Conservation (phyloP, 2,888 invertebrate species). For the Antheraea assamensis region DNA sequence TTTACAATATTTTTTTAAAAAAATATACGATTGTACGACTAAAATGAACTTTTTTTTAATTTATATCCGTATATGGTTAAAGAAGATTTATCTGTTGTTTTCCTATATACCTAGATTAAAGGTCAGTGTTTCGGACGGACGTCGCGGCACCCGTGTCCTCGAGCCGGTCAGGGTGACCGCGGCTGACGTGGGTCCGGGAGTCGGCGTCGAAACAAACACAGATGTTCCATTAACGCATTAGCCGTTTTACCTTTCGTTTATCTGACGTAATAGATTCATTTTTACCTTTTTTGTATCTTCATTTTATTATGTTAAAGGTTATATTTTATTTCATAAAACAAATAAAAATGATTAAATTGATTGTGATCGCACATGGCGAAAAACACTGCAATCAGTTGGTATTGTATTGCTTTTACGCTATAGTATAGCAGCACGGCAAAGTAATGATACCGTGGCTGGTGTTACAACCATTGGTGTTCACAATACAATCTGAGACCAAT, state of each 20-base stretch:
- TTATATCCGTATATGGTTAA: neutral
- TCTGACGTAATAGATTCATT: conserved; percentile 11
- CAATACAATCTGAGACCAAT: no score
- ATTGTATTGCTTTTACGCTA: no score
- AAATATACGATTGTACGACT: no score
- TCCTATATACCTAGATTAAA: neutral
- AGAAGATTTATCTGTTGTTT: neutral
- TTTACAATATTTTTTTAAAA: no score
- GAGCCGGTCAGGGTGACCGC: neutral
- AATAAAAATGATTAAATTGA: no score
- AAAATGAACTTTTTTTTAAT: neutral
- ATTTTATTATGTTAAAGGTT: neutral
- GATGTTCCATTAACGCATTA: conserved; percentile 41
- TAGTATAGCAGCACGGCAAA: no score
- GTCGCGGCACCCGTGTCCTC: conserved; percentile 2
- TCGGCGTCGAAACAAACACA: conserved; percentile 30
- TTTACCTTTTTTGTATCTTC: neutral
- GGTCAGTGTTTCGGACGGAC: neutral
- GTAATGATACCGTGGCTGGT: no score
- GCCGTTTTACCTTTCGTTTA: conserved; percentile 25
- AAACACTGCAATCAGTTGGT: no score
- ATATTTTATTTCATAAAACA: no score
- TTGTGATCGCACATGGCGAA: no score
- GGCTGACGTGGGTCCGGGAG: neutral
- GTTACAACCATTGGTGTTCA: no score